Base-by-base conservation (phyloP, 2,888 invertebrate species). In the Leucophenga montana region DNA sequence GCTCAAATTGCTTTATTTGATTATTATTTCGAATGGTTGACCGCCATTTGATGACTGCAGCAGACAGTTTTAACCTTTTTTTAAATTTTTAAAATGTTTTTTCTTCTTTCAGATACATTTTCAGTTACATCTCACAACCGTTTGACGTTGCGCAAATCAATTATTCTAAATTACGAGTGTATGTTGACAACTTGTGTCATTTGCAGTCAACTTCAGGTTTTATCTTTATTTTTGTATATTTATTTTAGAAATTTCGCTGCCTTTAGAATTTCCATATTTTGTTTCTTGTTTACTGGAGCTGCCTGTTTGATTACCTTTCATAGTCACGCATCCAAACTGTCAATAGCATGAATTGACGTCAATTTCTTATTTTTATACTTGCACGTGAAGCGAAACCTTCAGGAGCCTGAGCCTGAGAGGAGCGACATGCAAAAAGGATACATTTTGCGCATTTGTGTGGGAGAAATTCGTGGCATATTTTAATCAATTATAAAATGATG, bases 181-280 rank as follows among this genome's bases (percentile, higher is more conserved):
- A 76, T 67, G 75, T 77, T 82, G 77, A 82, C 82, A 82, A 74
- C 78, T 79, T 71, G 77, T 77, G 82, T 82, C 84, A 82, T 77
- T 82, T 79, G 74, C 82, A 82, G 83, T 69, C 73, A 59, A 71
- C 50, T n/a, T 50, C n/a, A n/a, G n/a, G n/a, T 50, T 4, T 50
- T 50, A n/a, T 18, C 22, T 8, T 48, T 64, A 22, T 11, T 46
- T 46, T 27, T 18, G 16, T 4, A 14, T 59, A 27, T 22, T 14
- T 22, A 14, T 27, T 20, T 22, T 27, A 3, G 22, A 56, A 22
- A 5, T 22, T 14, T 22, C 56, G n/a, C 54, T 16, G 54, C 27
- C 27, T 27, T 27, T 27, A 27, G 27, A 27, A 27, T n/a, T n/a
- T n/a, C n/a, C n/a, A 33, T 33, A 33, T 18, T 54, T 54, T 20